Evolutionary conservation across 2,113 vertebrate genomes (phyloP), one percentile per base, ranked within the genome.

Genomic region (Channa maculata): DNA sequence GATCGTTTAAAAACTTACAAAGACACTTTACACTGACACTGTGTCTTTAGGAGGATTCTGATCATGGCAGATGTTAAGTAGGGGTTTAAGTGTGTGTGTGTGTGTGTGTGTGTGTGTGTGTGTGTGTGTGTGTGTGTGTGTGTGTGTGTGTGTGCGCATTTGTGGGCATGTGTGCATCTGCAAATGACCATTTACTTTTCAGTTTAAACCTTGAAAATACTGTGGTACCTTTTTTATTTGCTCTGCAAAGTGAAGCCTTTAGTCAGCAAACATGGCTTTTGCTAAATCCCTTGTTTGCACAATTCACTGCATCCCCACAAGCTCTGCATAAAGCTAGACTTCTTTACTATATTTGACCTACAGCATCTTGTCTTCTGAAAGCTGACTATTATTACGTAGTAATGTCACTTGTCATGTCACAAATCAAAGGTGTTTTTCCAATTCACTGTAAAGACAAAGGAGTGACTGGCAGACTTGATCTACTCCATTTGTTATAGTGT

Each of bases 191-290:
- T 86, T 83, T 76, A 49, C 76, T 60, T 75, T 71, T 58, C 11
- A 46, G 67, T 60, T 70, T 73, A 52, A 72, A 53, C 37, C 13
- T 6, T 13, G 24, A 24, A 64, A 45, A 77, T 10, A 41, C 63
- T 14, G 9, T 10, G 10, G 11, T 53, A 14, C 24, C 33, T 68
- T 48, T 50, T 33, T 24, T 80, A 52, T 88, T 82, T 75, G 64
- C 66, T 7, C 54, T 83, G 49, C 55, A 72, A 67, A 85, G 50
- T 60, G 53, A 76, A 46, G 64, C 83, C 58, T 79, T 73, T 52
- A 76, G 60, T 85, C 45, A 58, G 57, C 66, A 71, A 83, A 88
- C 73, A 78, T 12, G 59, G 49, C 48, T 81, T 76, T 65, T 39
- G 37, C 8, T 53, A 66, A 80, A 76, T 67, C 80, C 63, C 70